Conservation (phyloP, 2,113 vertebrate genomes). For the Zingel zingel region DNA sequence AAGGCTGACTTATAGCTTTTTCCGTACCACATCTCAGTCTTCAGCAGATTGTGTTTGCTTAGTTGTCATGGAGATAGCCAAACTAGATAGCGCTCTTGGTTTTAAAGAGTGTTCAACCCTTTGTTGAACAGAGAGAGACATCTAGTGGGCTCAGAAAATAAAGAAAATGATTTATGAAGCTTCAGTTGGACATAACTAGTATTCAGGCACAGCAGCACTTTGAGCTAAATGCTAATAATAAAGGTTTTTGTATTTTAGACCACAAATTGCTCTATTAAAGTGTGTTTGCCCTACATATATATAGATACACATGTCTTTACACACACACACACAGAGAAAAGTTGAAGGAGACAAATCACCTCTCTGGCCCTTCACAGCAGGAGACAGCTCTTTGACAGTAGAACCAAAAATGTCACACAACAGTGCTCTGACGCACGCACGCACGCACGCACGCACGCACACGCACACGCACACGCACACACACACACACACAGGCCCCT, state of each 20-base stretch:
- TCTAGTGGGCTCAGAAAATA: too few relatives aligned
- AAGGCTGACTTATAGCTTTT: too few relatives aligned
- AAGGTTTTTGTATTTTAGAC: not conserved
- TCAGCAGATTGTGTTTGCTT: too few relatives aligned
- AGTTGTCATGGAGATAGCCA: too few relatives aligned
- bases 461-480: conserved; percentile 8
- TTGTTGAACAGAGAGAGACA: too few relatives aligned
- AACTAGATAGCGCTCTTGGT: too few relatives aligned
- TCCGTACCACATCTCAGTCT: too few relatives aligned
- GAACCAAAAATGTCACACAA: conserved; percentile 50
- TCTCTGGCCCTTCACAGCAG: conserved; percentile 41
- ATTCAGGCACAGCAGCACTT: too few relatives aligned
- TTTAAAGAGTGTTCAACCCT: too few relatives aligned
- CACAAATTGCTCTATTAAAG: not conserved
- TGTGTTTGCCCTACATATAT: not conserved
- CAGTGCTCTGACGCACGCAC: conserved; percentile 34
- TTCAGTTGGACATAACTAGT: too few relatives aligned
- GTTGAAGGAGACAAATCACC: conserved; percentile 64
- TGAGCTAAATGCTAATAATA: not conserved
- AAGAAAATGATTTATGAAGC: too few relatives aligned
- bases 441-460: conserved; percentile 16
- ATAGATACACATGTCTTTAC: not conserved
- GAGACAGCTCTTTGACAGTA: conserved; percentile 56
- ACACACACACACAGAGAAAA: conserved; percentile 17
- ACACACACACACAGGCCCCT: conserved; percentile 12